Percentiles rank a stretch among this genome's conserved stretches.
phyloP scores from a whole-genome alignment of 1,140 invertebrate genomes.

The Calephelis nemesis region DNA sequence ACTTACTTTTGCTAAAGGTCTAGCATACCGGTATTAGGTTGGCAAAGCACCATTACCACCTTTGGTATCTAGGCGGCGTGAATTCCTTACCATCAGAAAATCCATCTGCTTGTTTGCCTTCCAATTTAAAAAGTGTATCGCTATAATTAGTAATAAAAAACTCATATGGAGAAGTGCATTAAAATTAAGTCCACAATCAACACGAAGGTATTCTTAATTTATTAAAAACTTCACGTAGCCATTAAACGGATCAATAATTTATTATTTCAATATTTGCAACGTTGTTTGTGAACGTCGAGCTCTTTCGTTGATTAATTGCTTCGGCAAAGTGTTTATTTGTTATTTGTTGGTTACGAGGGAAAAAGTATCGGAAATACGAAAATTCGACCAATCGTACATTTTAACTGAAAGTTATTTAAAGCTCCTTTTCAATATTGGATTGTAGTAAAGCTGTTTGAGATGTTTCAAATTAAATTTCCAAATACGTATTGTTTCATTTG shows the following conservation, averaged over 20 bases:
- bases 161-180: too few relatives aligned
- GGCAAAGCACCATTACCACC: too few relatives aligned
- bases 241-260: constrained; percentile 20
- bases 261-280: constrained; percentile 25
- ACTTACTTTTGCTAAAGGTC: too few relatives aligned
- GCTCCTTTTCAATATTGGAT: not conserved
- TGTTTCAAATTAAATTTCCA: too few relatives aligned
- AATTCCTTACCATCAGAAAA: too few relatives aligned
- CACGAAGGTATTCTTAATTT: constrained; percentile 1
- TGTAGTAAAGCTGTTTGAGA: too few relatives aligned
- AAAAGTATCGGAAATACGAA: constrained; percentile 29
- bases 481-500: too few relatives aligned
- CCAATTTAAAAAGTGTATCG: too few relatives aligned
- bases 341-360: constrained; percentile 36
- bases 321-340: constrained; percentile 42
- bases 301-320: constrained; percentile 48
- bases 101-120: too few relatives aligned
- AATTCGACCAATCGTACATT: constrained; percentile 9
- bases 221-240: constrained; percentile 9
- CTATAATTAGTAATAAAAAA: too few relatives aligned
- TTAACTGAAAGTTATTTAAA: not conserved
- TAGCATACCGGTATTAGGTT: too few relatives aligned
- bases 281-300: constrained; percentile 26
- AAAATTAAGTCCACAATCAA: not conserved
- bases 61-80: too few relatives aligned